Evolutionary conservation across 2,113 vertebrate species (phyloP).

Genomic region (Bombycilla garrulus): DNA sequence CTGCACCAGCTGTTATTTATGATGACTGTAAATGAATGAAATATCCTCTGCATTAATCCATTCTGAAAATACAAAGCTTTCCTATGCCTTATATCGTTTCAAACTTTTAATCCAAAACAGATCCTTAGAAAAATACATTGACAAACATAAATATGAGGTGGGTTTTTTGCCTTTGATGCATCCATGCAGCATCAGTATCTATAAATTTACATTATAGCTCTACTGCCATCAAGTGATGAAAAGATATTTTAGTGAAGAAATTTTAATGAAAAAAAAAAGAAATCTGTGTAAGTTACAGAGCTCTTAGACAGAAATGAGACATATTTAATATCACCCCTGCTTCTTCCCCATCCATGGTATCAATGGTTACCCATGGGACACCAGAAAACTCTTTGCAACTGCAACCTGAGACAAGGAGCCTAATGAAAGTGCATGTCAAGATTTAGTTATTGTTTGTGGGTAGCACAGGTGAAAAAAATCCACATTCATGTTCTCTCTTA

Average conservation of each 20-base stretch:
- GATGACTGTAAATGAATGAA: conserved; percentile 38
- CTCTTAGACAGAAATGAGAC: not conserved
- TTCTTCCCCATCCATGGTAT: not conserved
- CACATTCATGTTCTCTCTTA: not conserved
- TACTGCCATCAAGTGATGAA: conserved; percentile 78
- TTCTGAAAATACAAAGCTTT: conserved; percentile 70
- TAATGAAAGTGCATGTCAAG: not conserved
- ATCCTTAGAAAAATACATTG: conserved; percentile 63
- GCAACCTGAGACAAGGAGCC: not conserved
- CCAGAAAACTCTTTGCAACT: not conserved
- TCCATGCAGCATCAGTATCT: conserved; percentile 48
- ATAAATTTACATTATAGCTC: conserved; percentile 76
- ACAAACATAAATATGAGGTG: conserved; percentile 69
- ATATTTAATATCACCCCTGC: not conserved
- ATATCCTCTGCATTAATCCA: conserved; percentile 69
- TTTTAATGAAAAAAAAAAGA: not conserved
- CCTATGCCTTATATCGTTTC: conserved; percentile 68
- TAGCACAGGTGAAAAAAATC: not conserved
- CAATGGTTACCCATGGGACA: not conserved
- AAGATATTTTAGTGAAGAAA: conserved; percentile 65
- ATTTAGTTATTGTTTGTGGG: not conserved
- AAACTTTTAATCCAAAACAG: conserved; percentile 73
- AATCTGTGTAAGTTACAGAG: not conserved
- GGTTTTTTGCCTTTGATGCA: not conserved
- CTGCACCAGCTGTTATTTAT: conserved; percentile 65